Percentiles rank a stretch among this genome's conserved stretches.
phyloP scores from a whole-genome alignment of 2,797 vertebrate genomes.

The Moxostoma hubbsi region DNA sequence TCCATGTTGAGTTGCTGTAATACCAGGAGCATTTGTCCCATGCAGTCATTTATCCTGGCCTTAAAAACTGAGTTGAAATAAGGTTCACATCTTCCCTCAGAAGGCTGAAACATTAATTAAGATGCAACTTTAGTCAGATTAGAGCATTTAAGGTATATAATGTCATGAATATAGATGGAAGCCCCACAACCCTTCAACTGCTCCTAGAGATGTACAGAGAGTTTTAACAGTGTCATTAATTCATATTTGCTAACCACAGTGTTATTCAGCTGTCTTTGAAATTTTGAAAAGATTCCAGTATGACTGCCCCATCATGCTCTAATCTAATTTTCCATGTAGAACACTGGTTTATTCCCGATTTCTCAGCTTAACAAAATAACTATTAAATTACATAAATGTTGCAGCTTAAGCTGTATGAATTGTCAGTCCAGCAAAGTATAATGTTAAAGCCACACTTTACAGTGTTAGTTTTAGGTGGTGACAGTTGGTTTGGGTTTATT shows the following conservation, averaged over 20 bases:
- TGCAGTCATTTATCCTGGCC: slow-evolving; percentile 10
- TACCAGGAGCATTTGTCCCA: not conserved
- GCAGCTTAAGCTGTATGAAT: no score
- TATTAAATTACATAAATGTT: not conserved
- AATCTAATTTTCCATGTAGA: not conserved
- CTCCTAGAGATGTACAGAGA: no score
- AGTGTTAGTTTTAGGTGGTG: not conserved
- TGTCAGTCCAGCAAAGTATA: not conserved
- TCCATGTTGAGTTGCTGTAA: slow-evolving; percentile 7
- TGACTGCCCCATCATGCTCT: not conserved
- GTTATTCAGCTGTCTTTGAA: not conserved
- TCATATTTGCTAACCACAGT: no score
- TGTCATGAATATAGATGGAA: no score
- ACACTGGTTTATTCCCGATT: not conserved
- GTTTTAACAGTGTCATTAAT: no score
- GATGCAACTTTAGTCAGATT: not conserved
- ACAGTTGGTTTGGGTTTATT: slow-evolving; percentile 3
- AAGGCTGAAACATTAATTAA: slow-evolving; percentile 1
- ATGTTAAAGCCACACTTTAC: not conserved
- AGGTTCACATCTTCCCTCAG: not conserved
- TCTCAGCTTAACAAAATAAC: not conserved
- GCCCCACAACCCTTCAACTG: no score
- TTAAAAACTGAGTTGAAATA: not conserved
- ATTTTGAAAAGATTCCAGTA: not conserved
- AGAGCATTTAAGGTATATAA: not conserved